phyloP scores from a whole-genome alignment of 2,113 vertebrate species.

The Pelodiscus sinensis region DNA sequence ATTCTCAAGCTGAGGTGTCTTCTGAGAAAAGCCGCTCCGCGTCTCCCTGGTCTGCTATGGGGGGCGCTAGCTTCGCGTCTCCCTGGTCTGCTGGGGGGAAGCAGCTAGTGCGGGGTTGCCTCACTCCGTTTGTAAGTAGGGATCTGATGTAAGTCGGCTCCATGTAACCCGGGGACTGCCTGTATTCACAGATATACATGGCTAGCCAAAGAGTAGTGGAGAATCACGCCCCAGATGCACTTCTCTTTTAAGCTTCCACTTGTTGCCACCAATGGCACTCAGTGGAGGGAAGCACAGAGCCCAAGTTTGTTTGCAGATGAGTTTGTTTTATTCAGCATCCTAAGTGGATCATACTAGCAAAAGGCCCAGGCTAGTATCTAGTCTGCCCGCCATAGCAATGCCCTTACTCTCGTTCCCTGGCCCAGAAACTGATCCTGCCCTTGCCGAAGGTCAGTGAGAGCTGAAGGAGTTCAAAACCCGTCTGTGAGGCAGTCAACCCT shows the following conservation, averaged over 20 bases:
- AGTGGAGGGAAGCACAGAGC: background rate
- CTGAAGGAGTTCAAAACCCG: background rate
- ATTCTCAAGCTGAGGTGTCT: no score
- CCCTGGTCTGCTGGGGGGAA: no score
- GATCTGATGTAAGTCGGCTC: no score
- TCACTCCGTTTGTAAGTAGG: no score
- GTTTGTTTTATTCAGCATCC: background rate
- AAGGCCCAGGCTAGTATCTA: background rate
- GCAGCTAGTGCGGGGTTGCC: no score
- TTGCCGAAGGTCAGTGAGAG: background rate
- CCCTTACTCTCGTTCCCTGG: background rate
- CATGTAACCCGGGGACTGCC: no score
- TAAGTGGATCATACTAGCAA: background rate
- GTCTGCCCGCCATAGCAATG: background rate
- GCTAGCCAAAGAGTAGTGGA: background rate
- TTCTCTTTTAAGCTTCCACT: background rate
- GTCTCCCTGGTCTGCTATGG: no score
- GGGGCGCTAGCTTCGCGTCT: no score
- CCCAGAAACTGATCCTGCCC: background rate
- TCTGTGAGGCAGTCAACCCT: background rate
- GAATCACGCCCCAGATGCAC: background rate
- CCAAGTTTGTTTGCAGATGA: background rate
- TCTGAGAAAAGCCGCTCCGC: no score
- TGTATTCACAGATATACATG: background rate
- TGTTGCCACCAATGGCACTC: background rate